A percentile compares a stretch with the other conserved stretches of the same genome.
Evolutionary conservation across 2,113 vertebrate species (phyloP).

Genomic region (Triplophysa tibetana): DNA sequence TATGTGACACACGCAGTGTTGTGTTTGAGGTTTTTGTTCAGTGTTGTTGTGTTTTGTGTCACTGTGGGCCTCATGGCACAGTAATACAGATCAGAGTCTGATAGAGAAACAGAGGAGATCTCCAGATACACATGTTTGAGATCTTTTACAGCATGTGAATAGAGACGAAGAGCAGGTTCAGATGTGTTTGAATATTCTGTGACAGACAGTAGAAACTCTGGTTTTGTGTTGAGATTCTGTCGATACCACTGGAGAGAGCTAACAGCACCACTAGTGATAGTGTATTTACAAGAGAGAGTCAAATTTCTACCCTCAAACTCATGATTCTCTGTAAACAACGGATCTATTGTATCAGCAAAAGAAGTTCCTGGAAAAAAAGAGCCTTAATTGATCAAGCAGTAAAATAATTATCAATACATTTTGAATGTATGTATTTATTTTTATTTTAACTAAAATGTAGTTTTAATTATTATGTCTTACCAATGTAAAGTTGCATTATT

Average conservation of each 20-base stretch:
- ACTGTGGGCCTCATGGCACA: conserved; percentile 8
- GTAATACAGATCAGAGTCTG: conserved; percentile 36
- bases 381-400: not conserved
- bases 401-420: not conserved
- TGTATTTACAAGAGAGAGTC: conserved; percentile 27
- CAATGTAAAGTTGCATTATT: not conserved
- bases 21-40: not conserved
- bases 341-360: not conserved
- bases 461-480: not conserved
- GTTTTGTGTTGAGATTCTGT: not conserved
- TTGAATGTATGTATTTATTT: not conserved
- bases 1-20: not conserved
- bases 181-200: not conserved
- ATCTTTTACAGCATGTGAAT: not conserved
- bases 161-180: not conserved
- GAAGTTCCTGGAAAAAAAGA: not conserved
- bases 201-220: not conserved
- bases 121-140: not conserved
- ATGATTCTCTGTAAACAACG: not conserved
- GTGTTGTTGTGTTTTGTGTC: not conserved
- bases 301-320: not conserved
- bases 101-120: not conserved
- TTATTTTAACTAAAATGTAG: not conserved
- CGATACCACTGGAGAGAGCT: conserved; percentile 11
- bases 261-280: not conserved